Base-by-base conservation (phyloP, 2,888 invertebrate species). In the Eupelmus urozonus region DNA sequence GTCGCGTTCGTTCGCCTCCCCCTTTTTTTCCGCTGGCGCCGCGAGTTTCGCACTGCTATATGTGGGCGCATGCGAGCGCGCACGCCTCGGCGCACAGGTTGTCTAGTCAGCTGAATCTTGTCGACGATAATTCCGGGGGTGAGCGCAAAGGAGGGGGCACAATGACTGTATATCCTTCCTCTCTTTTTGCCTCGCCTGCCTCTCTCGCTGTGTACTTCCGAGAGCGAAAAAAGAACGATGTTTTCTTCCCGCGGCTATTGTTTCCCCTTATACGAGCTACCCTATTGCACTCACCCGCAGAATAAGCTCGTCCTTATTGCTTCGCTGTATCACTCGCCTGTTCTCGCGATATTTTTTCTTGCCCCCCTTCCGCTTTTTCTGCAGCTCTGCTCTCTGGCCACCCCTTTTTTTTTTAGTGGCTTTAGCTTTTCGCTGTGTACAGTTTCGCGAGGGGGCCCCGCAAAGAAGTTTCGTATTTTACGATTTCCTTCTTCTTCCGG, bases 201-300 rank as follows among this genome's bases (percentile, higher is more conserved):
- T 55, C 55, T 2, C 20, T 27, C 57, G 13, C 20, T 73, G 20
- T 25, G 27, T 34, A 53, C 13, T 51, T 53, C 4, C 13, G 20
- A 62, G 5, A 62, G 34, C 1, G 13, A 51, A 66, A 65, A 75
- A 67, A 65, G 71, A 67, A 70, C 79, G 72, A 77, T 72, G 71
- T 76, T 76, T 79, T 76, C 79, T 76, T 79, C 72, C 79, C n/a
- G 76, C 67, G 67, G 76, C 79, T 79, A 79, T 79, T 79, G 79
- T 79, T 79, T 72, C 67, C 69, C 59, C 71, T 62, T 49, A n/a
- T 72, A 55, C 62, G 69, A 73, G 69, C 55, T 55, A 67, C 76
- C 69, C 76, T 72, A 72, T 72, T 76, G 65, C 76, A 63, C 71
- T 29, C 63, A n/a, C 62, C 4, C 51, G 27, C 34, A 65, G 65